Evolutionary conservation across 2,888 invertebrate species (phyloP).

Genomic region (Netelia fuscicornis): DNA sequence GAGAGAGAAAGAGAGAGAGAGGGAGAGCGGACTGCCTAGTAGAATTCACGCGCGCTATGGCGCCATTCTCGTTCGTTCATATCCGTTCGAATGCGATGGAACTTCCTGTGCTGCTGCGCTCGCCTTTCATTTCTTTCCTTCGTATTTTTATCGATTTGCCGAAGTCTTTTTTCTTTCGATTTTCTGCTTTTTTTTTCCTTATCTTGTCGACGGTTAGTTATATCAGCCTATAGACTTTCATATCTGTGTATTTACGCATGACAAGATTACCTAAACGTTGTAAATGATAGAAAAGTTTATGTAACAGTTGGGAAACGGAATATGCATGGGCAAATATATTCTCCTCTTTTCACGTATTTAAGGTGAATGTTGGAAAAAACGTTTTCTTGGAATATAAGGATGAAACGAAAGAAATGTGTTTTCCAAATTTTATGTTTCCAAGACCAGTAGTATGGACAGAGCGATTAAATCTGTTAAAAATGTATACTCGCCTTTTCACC

Average conservation of each 20-base stretch:
- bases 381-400: no score
- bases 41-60: not conserved
- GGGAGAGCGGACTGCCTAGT: not conserved
- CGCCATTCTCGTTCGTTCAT: constrained; percentile 61
- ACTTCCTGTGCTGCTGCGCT: constrained; percentile 56
- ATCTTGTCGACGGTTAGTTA: constrained; percentile 26
- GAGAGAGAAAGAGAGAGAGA: not conserved
- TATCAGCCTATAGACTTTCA: constrained; percentile 45
- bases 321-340: no score
- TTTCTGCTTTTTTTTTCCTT: not conserved
- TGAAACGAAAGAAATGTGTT: no score
- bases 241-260: constrained; percentile 31
- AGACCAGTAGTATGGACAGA: no score
- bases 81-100: constrained; percentile 66
- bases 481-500: no score
- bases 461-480: no score
- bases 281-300: constrained; percentile 32
- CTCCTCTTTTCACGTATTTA: no score
- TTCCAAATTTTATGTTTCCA: no score
- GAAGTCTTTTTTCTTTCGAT: not conserved
- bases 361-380: no score
- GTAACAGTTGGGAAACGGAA: no score
- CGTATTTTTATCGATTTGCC: not conserved
- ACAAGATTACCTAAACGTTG: constrained; percentile 26
- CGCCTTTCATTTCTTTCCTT: constrained; percentile 45